Conservation (phyloP, 92 coral and sea anemone genomes). For the Palythoa heliodiscus region DNA sequence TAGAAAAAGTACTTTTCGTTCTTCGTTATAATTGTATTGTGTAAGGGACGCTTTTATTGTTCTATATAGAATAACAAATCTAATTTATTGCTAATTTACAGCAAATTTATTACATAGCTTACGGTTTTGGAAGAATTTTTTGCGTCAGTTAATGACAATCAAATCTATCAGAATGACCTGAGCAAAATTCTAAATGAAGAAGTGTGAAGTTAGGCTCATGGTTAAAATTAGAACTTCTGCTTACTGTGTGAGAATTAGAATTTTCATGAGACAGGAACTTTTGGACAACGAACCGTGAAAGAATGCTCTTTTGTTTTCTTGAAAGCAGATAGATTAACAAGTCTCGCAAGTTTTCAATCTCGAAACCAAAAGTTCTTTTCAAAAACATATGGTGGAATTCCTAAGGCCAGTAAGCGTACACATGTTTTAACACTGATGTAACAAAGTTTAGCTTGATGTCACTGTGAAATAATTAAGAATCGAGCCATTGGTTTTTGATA, state of each 20-base stretch:
- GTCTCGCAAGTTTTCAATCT: slow-evolving; percentile 16
- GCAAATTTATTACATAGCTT: slow-evolving; percentile 4
- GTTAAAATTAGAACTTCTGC: slow-evolving; percentile 61
- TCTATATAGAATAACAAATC: not conserved
- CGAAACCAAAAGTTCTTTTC: slow-evolving; percentile 4
- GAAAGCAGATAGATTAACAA: slow-evolving; percentile 1
- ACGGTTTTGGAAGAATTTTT: not conserved
- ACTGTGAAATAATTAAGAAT: not conserved
- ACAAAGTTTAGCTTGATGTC: not conserved
- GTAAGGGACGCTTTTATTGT: slow-evolving; percentile 40
- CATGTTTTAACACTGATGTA: not conserved
- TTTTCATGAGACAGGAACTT: slow-evolving; percentile 67
- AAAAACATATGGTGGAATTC: slow-evolving; percentile 9
- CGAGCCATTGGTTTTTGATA: not conserved
- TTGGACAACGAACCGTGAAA: slow-evolving; percentile 36
- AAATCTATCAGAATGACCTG: not conserved
- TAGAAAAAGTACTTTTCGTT: slow-evolving; percentile 13
- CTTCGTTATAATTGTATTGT: not conserved
- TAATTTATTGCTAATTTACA: slow-evolving; percentile 1
- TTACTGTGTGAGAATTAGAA: slow-evolving; percentile 61
- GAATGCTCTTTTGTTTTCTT: slow-evolving; percentile 27
- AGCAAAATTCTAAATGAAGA: not conserved
- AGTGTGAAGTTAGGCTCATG: slow-evolving; percentile 24
- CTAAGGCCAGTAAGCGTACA: too few species aligned
- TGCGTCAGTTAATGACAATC: not conserved